These are phyloP conservation scores for Drosophila prosaltans DNA, from an alignment of 1,140 invertebrate genomes.

Conservation along the genomic window DNA sequence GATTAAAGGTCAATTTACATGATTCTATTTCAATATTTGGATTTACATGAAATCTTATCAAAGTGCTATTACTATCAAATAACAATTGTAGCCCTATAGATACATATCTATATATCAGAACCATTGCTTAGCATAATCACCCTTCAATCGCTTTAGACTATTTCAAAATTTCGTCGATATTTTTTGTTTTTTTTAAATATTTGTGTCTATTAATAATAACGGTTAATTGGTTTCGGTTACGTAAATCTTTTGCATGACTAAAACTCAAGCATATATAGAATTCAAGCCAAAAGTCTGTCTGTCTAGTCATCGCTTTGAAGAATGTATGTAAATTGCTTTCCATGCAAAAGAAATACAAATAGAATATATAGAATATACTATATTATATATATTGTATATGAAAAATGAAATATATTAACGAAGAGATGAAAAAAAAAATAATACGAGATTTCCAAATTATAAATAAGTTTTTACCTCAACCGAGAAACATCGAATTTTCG, in stretches of 20 bases:
- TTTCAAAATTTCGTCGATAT: no score
- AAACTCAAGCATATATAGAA: neutral
- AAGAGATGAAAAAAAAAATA: constrained; percentile 42
- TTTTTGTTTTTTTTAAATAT: neutral
- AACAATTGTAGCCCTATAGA: no score
- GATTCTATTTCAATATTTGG: neutral
- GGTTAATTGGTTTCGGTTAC: constrained; percentile 9
- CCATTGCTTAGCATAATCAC: no score
- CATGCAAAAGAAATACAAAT: constrained; percentile 41
- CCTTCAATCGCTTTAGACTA: no score
- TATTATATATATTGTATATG: constrained; percentile 39
- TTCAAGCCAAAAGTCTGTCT: neutral
- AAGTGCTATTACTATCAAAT: no score
- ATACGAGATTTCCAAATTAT: constrained; percentile 75
- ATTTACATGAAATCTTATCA: no score
- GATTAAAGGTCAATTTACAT: constrained; percentile 53
- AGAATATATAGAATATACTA: constrained; percentile 44
- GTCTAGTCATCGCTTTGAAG: constrained; percentile 8
- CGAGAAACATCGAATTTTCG: neutral
- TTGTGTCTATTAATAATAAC: constrained; percentile 3
- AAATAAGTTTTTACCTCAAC: constrained; percentile 80
- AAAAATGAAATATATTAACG: constrained; percentile 37
- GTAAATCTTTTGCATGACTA: neutral
- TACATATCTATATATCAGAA: no score
- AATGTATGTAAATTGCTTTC: constrained; percentile 71